These are phyloP conservation scores for Rhyzopertha dominica DNA, from an alignment of 1,140 invertebrate genomes.

Conservation along the genomic window DNA sequence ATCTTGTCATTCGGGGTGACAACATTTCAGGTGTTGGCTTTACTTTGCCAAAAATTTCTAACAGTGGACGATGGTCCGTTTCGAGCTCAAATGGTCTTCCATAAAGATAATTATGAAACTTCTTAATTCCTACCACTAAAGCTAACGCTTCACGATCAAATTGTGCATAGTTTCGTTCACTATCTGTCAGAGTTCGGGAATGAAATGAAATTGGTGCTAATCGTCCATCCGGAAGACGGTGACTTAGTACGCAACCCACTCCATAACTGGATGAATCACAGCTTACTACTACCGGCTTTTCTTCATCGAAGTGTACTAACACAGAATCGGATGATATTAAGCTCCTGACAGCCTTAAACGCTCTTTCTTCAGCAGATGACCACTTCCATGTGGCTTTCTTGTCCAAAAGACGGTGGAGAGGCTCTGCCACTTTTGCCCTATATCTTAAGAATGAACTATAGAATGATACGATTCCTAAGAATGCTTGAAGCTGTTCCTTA, in stretches of 20 bases:
- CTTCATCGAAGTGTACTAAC: constrained; percentile 28
- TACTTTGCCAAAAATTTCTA: constrained; percentile 44
- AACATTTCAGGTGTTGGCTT: constrained; percentile 34
- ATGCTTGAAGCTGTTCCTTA: constrained; percentile 31
- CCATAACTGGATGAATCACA: constrained; percentile 29
- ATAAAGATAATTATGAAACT: constrained; percentile 52
- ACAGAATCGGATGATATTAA: constrained; percentile 28
- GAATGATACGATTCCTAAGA: constrained; percentile 42
- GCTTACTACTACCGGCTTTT: constrained; percentile 23
- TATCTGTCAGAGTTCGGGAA: constrained; percentile 44
- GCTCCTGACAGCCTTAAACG: constrained; percentile 32
- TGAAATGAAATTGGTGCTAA: constrained; percentile 46
- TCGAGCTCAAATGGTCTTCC: constrained; percentile 48
- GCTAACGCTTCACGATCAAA: constrained; percentile 53
- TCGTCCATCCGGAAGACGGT: constrained; percentile 29
- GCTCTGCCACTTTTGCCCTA: constrained; percentile 27
- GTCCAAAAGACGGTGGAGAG: constrained; percentile 34
- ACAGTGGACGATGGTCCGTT: constrained; percentile 51
- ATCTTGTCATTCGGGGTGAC: constrained; percentile 38
- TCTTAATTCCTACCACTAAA: constrained; percentile 50
- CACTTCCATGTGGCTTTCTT: constrained; percentile 43
- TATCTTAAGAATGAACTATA: constrained; percentile 38
- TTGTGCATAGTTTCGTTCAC: constrained; percentile 49
- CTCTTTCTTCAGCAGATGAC: constrained; percentile 23
- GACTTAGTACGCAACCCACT: constrained; percentile 29